Percentiles rank a stretch among this genome's conserved stretches.
Evolutionary conservation across 2,888 invertebrate genomes (phyloP).

Genomic region (Sycophila texana): DNA sequence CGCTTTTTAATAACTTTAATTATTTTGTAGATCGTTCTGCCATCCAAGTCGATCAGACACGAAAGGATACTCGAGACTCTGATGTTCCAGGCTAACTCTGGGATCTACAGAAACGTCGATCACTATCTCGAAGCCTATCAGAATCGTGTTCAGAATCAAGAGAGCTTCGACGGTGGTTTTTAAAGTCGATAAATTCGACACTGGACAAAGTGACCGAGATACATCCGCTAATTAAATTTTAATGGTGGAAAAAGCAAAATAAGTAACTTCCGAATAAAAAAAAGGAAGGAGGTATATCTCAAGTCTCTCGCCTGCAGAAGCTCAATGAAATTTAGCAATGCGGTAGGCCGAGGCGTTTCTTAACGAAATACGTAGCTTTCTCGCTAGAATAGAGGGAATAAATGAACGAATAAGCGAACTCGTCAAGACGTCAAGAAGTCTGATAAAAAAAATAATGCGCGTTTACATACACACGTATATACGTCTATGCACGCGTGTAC

Average conservation of each 20-base stretch:
- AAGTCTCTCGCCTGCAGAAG: slow-evolving; percentile 25
- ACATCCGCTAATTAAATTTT: slow-evolving; percentile 35
- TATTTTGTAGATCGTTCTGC: slow-evolving; percentile 86
- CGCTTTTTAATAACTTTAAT: not conserved
- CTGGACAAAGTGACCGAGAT: slow-evolving; percentile 12
- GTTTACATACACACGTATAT: not conserved
- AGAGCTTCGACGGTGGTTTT: slow-evolving; percentile 88
- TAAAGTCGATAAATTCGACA: slow-evolving; percentile 70
- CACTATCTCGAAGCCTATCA: slow-evolving; percentile 91
- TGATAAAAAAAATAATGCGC: slow-evolving; percentile 35
- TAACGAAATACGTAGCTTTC: slow-evolving; percentile 21
- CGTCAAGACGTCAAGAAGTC: slow-evolving; percentile 43
- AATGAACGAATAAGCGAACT: slow-evolving; percentile 26
- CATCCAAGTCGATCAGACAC: slow-evolving; percentile 94
- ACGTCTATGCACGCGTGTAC: not conserved
- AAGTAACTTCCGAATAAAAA: slow-evolving; percentile 2
- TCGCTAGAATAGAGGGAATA: slow-evolving; percentile 34
- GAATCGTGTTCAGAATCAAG: slow-evolving; percentile 90
- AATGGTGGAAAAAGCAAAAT: slow-evolving; percentile 2
- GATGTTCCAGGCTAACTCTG: slow-evolving; percentile 94
- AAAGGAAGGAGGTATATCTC: not conserved
- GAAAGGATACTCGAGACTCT: slow-evolving; percentile 93
- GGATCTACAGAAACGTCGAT: slow-evolving; percentile 94
- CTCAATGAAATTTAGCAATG: slow-evolving; percentile 34
- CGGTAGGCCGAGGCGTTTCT: slow-evolving; percentile 26